phyloP scores from a whole-genome alignment of 2,113 vertebrate genomes.

The Cyprinodon brontotheroides region DNA sequence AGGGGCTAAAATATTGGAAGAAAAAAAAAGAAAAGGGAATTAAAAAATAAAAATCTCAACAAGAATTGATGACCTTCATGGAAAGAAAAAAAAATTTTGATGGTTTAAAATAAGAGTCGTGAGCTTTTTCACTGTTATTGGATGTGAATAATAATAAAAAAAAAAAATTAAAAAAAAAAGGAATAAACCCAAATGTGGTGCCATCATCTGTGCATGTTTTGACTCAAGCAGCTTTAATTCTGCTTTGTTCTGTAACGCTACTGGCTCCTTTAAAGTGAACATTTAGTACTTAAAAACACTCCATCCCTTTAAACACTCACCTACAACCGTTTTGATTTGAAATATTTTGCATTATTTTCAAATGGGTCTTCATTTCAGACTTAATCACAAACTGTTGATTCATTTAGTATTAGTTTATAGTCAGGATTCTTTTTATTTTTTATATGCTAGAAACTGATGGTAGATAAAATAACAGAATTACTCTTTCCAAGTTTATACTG shows the following conservation, averaged over 20 bases:
- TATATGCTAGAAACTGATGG: conserved; percentile 12
- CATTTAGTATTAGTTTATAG: conserved; percentile 41
- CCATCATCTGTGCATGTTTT: not conserved
- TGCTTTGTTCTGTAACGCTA: not conserved
- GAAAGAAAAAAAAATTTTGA: not conserved
- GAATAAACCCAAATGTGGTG: not conserved
- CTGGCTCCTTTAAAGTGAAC: not conserved
- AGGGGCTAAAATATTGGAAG: not conserved
- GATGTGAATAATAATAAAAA: not conserved
- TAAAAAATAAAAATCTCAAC: conserved; percentile 3
- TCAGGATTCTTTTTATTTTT: conserved; percentile 22
- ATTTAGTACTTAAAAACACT: not conserved
- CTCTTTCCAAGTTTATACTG: conserved; percentile 38
- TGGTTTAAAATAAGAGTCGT: not conserved
- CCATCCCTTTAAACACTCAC: not conserved
- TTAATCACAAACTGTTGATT: conserved; percentile 18
- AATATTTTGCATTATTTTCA: not conserved
- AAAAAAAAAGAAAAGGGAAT: not conserved
- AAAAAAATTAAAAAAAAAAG: not conserved
- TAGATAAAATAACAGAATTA: conserved; percentile 21
- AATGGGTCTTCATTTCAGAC: conserved; percentile 23
- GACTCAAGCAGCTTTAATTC: not conserved
- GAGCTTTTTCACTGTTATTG: conserved; percentile 6
- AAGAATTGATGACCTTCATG: not conserved
- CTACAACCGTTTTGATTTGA: not conserved